Conservation (phyloP, 2,113 vertebrate genomes). For the Bufo bufo region DNA sequence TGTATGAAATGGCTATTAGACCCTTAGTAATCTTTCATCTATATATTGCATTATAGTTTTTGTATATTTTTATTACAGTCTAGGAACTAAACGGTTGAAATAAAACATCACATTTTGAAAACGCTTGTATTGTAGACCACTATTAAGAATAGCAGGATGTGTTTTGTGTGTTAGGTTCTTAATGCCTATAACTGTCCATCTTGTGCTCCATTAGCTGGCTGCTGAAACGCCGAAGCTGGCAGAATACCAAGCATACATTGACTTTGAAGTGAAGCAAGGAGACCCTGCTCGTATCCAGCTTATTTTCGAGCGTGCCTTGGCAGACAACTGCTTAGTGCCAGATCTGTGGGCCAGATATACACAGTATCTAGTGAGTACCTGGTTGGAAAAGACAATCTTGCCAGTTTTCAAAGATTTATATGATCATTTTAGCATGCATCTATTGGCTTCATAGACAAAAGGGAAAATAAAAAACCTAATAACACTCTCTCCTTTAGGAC, state of each 20-base stretch:
- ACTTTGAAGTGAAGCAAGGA: conserved; percentile 89
- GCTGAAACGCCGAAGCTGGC: conserved; percentile 89
- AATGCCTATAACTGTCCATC: background rate
- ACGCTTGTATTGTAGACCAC: no score
- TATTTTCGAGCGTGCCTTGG: conserved; percentile 89
- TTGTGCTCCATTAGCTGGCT: conserved; percentile 73
- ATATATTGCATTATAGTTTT: no score
- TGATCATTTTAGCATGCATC: background rate
- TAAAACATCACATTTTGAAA: no score
- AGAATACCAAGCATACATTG: conserved; percentile 93
- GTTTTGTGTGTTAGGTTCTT: no score
- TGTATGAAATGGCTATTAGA: background rate
- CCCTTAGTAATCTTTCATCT: background rate
- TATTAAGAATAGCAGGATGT: background rate
- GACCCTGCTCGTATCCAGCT: conserved; percentile 92
- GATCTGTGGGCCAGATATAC: conserved; percentile 94
- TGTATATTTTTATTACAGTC: no score
- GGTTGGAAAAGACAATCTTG: background rate
- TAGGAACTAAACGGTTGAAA: no score
- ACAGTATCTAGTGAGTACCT: conserved; percentile 87
- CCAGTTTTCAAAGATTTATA: background rate
- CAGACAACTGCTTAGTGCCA: conserved; percentile 95
- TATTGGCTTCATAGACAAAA: background rate
- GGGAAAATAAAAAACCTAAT: background rate
- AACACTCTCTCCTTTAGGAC: conserved; percentile 74